These are phyloP conservation scores for Lampropteryx suffumata DNA, from an alignment of 2,888 invertebrate genomes.

Conservation along the genomic window DNA sequence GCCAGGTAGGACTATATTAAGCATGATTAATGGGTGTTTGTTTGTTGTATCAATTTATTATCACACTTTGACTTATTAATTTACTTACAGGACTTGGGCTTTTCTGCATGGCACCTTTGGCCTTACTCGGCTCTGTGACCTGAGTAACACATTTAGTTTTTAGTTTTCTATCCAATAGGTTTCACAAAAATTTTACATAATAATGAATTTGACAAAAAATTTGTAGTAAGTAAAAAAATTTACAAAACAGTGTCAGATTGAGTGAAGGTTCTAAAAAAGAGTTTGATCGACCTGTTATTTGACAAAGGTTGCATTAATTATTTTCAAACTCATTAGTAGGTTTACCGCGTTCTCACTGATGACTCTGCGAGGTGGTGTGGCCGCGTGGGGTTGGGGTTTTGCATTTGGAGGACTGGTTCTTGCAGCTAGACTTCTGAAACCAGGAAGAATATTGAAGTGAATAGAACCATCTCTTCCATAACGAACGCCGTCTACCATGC, in stretches of 20 bases:
- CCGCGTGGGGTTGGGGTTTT: slow-evolving; percentile 38
- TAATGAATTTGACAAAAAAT: background rate
- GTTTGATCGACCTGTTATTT: background rate
- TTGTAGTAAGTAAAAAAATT: too few species aligned
- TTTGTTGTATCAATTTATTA: too few species aligned
- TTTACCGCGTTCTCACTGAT: slow-evolving; percentile 63
- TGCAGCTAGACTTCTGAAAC: slow-evolving; percentile 43
- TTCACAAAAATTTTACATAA: slow-evolving; percentile 8
- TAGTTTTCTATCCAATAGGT: slow-evolving; percentile 1
- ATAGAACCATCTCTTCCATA: too few species aligned
- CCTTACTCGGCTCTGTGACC: slow-evolving; percentile 50
- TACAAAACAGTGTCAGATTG: slow-evolving; percentile 5
- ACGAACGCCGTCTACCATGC: too few species aligned
- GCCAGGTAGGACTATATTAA: too few species aligned
- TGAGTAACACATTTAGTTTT: slow-evolving; percentile 32
- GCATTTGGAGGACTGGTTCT: slow-evolving; percentile 44
- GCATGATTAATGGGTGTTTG: too few species aligned
- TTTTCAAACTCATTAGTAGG: slow-evolving; percentile 11
- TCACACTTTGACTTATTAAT: too few species aligned
- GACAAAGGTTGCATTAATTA: background rate
- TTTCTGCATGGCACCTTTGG: slow-evolving; percentile 58
- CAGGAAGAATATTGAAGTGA: background rate
- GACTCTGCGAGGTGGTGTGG: slow-evolving; percentile 43
- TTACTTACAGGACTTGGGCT: slow-evolving; percentile 48
- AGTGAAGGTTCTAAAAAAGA: background rate